A percentile compares a stretch with the other conserved stretches of the same genome.
phyloP scores from a whole-genome alignment of 2,888 invertebrate genomes.

The Argyresthia goedartella region DNA sequence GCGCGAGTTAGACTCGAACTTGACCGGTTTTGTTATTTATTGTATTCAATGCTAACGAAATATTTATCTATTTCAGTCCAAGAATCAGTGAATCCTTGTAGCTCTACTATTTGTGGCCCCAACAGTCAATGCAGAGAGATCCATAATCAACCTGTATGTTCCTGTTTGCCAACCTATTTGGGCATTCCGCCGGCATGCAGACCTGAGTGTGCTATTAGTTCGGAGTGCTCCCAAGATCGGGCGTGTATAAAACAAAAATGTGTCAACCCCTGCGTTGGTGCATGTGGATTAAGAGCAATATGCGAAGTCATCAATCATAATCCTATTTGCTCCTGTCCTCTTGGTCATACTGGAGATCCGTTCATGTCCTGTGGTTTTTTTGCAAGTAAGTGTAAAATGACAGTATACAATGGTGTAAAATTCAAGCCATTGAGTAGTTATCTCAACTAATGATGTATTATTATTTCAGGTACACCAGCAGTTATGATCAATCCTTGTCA shows the following conservation, averaged over 20 bases:
- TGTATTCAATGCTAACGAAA: conserved; percentile 2
- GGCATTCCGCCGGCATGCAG: conserved; percentile 81
- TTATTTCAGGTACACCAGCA: conserved; percentile 30
- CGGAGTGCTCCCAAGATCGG: conserved; percentile 77
- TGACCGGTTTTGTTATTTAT: conserved; percentile 3
- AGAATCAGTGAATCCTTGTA: conserved; percentile 69
- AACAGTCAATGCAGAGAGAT: conserved; percentile 75
- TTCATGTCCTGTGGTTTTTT: conserved; percentile 64
- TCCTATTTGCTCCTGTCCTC: conserved; percentile 80
- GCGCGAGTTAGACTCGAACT: no score
- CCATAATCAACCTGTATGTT: conserved; percentile 78
- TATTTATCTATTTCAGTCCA: conserved; percentile 23
- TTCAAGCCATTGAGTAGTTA: background rate
- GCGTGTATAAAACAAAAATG: conserved; percentile 82
- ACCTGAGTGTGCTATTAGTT: conserved; percentile 80
- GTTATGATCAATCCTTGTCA: conserved; percentile 75
- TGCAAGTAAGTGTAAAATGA: conserved; percentile 30
- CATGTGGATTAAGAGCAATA: conserved; percentile 75
- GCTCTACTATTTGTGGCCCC: conserved; percentile 80
- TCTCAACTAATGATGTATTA: background rate
- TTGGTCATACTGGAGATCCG: conserved; percentile 76
- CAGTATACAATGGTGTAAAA: background rate
- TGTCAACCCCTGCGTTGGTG: conserved; percentile 79
- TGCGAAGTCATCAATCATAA: conserved; percentile 80
- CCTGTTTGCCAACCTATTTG: conserved; percentile 77